phyloP scores from a whole-genome alignment of 2,888 invertebrate species.

The Coelopa pilipes region DNA sequence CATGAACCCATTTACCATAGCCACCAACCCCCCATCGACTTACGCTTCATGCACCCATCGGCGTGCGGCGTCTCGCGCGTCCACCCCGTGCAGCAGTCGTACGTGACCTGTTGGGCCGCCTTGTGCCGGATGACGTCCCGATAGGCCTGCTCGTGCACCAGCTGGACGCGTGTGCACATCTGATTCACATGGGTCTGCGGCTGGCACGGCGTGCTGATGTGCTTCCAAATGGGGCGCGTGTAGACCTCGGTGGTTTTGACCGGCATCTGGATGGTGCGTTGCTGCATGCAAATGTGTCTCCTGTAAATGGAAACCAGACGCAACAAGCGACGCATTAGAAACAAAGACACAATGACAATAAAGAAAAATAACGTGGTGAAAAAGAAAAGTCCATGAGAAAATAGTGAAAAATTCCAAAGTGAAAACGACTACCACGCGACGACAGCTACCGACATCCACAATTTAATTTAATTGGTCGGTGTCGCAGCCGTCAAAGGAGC shows the following conservation, averaged over 20 bases:
- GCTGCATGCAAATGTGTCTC: conserved; percentile 70
- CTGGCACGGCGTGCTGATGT: conserved; percentile 68
- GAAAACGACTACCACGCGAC: no score
- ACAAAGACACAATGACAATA: no score
- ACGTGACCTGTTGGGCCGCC: conserved; percentile 67
- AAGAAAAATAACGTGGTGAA: neutral
- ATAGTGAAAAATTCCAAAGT: no score
- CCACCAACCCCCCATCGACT: conserved; percentile 52
- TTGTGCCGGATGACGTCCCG: conserved; percentile 68
- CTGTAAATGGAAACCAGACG: conserved; percentile 55
- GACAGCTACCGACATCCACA: no score
- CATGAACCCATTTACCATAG: neutral
- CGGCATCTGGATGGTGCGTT: conserved; percentile 68
- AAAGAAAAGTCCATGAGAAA: neutral
- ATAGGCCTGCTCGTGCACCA: conserved; percentile 70
- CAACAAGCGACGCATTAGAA: no score
- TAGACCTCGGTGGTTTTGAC: conserved; percentile 69
- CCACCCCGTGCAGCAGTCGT: conserved; percentile 74
- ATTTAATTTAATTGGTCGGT: no score
- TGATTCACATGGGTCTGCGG: conserved; percentile 66
- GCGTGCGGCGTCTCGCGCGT: conserved; percentile 69
- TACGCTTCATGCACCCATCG: conserved; percentile 74
- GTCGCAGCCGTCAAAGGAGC: no score
- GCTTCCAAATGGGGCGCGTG: conserved; percentile 70
- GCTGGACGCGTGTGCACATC: conserved; percentile 70